phyloP scores from a whole-genome alignment of 2,113 vertebrate species.

The Vidua macroura region DNA sequence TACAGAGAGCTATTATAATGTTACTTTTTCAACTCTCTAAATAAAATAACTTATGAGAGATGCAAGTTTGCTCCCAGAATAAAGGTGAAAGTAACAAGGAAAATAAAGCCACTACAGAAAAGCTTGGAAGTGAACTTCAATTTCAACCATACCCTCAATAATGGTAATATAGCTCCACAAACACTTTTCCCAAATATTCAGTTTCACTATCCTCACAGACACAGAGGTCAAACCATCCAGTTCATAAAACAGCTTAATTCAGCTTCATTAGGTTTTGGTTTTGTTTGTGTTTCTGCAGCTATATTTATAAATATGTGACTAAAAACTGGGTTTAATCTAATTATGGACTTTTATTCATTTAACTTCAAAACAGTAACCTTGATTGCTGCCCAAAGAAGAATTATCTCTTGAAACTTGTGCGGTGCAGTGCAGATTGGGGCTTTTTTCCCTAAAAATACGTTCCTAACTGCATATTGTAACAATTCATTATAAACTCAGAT shows the following conservation, averaged over 20 bases:
- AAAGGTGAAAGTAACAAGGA: not conserved
- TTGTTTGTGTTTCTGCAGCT: not conserved
- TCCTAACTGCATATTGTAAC: not conserved
- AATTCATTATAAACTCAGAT: not conserved
- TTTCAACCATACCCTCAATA: not conserved
- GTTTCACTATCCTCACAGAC: not conserved
- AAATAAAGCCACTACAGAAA: not conserved
- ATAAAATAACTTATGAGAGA: not conserved
- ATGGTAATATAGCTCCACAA: not conserved
- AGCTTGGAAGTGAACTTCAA: not conserved
- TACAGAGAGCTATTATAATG: not conserved
- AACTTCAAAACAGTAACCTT: not conserved
- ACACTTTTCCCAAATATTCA: not conserved
- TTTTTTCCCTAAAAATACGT: not conserved
- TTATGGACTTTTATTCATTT: not conserved
- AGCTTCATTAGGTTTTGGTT: not conserved
- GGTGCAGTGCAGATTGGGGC: rapidly evolving
- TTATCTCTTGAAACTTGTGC: not conserved
- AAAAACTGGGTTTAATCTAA: not conserved
- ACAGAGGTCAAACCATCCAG: not conserved
- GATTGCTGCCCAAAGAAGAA: not conserved
- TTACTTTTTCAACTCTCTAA: not conserved
- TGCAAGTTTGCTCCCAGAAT: not conserved
- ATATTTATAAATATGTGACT: not conserved
- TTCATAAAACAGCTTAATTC: not conserved